phyloP scores from a whole-genome alignment of 2,113 vertebrate species.

The Anser cygnoides region DNA sequence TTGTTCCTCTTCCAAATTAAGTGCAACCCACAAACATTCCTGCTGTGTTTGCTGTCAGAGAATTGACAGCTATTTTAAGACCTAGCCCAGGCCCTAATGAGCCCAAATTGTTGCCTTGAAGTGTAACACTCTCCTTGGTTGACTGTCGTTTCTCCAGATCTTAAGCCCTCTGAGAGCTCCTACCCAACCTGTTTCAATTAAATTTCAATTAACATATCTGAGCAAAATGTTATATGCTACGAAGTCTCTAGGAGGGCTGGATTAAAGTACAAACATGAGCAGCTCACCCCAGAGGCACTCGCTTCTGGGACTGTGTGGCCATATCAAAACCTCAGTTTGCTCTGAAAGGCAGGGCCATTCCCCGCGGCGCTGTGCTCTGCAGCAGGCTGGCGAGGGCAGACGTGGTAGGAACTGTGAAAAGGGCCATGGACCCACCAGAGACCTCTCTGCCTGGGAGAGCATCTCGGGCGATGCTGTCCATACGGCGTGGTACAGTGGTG shows the following conservation, averaged over 20 bases:
- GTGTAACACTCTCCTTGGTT: not conserved
- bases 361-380: rapidly evolving
- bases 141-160: not conserved
- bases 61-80: not conserved
- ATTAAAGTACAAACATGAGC: not conserved
- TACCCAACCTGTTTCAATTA: constrained; percentile 50
- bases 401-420: not conserved
- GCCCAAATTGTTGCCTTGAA: not conserved
- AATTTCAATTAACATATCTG: constrained; percentile 53
- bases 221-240: not conserved
- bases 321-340: not conserved
- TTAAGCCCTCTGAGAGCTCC: not conserved
- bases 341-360: rapidly evolving
- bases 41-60: not conserved
- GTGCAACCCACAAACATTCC: not conserved
- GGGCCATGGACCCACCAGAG: not conserved
- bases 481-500: rapidly evolving
- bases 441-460: not conserved
- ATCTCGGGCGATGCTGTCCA: rapidly evolving
- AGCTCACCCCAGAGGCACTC: not conserved
- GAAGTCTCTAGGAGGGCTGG: not conserved
- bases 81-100: not conserved
- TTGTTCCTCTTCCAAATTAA: not conserved
- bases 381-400: rapidly evolving
- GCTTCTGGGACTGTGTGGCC: not conserved